Evolutionary conservation across 2,888 invertebrate species (phyloP).

Genomic region (Cataglyphis rosenhaueri): DNA sequence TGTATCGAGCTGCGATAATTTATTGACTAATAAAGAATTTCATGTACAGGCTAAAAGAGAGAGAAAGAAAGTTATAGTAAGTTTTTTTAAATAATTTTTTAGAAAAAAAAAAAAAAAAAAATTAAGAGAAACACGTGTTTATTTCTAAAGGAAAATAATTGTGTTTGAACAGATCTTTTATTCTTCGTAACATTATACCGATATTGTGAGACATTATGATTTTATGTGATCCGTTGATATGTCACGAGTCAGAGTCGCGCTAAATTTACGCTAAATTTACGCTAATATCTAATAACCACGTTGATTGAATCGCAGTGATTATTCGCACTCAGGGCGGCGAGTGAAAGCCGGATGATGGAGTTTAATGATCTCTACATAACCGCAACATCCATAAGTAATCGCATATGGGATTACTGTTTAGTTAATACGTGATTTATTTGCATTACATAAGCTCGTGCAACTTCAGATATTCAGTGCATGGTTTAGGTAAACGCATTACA

Average conservation of each 20-base stretch:
- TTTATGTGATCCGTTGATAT: background rate
- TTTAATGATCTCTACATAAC: conserved; percentile 42
- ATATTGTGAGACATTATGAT: background rate
- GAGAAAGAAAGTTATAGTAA: background rate
- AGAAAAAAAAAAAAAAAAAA: background rate
- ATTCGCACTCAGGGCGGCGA: conserved; percentile 30
- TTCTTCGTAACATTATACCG: background rate
- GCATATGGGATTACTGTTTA: conserved; percentile 45
- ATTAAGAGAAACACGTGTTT: too few species aligned
- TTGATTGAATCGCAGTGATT: conserved; percentile 60
- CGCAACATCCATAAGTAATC: conserved; percentile 56
- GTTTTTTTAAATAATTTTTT: background rate
- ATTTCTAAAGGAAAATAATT: background rate
- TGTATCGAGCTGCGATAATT: background rate
- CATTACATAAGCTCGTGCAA: background rate
- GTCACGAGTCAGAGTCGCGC: background rate
- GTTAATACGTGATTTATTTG: conserved; percentile 43
- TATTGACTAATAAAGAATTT: conserved; percentile 7
- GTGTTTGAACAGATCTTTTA: background rate
- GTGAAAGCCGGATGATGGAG: conserved; percentile 32
- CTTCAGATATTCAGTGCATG: background rate
- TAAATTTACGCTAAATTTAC: conserved; percentile 21
- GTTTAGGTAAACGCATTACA: background rate
- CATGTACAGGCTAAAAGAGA: background rate
- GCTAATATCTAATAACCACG: conserved; percentile 49